Percentiles rank a stretch among this genome's conserved stretches.
These are phyloP conservation scores for Sinodicranocentrus sp. DNA, from an alignment of 2,888 invertebrate genomes.

Conservation along the genomic window DNA sequence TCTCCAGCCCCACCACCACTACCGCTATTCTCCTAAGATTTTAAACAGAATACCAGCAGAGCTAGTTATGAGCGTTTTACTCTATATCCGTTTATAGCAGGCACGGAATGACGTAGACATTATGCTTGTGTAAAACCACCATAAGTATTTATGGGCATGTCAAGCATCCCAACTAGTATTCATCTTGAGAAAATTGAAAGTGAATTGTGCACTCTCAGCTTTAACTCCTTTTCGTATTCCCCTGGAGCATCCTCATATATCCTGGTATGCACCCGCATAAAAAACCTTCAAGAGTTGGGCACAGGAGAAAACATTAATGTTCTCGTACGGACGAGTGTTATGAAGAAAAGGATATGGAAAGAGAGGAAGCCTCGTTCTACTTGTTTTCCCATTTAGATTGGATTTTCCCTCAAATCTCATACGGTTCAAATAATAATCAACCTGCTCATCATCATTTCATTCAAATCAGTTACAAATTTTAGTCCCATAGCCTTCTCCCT, in stretches of 20 bases:
- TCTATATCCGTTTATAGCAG: background rate
- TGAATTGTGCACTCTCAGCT: conserved; percentile 68
- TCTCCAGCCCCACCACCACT: background rate
- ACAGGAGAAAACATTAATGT: too few relatives aligned
- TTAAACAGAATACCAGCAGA: conserved; percentile 10
- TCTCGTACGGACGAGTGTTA: too few relatives aligned
- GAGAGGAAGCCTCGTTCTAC: too few relatives aligned
- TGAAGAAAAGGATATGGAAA: too few relatives aligned
- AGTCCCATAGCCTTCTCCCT: background rate
- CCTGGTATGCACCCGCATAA: too few relatives aligned
- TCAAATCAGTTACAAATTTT: conserved; percentile 39
- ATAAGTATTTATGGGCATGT: conserved; percentile 65
- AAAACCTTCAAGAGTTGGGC: too few relatives aligned
- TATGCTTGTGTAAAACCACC: too few relatives aligned
- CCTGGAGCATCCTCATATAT: background rate
- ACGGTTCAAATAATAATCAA: conserved; percentile 50
- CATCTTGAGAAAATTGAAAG: conserved; percentile 64
- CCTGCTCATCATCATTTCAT: conserved; percentile 49
- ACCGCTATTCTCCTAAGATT: conserved; percentile 6
- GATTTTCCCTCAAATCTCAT: conserved; percentile 32
- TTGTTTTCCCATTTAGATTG: conserved; percentile 50
- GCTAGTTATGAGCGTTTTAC: too few relatives aligned
- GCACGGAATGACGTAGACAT: too few relatives aligned
- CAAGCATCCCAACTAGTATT: conserved; percentile 62
- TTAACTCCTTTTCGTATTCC: conserved; percentile 34